These are phyloP conservation scores for Hydrophis major DNA, from an alignment of 2,797 vertebrate genomes.

Conservation along the genomic window DNA sequence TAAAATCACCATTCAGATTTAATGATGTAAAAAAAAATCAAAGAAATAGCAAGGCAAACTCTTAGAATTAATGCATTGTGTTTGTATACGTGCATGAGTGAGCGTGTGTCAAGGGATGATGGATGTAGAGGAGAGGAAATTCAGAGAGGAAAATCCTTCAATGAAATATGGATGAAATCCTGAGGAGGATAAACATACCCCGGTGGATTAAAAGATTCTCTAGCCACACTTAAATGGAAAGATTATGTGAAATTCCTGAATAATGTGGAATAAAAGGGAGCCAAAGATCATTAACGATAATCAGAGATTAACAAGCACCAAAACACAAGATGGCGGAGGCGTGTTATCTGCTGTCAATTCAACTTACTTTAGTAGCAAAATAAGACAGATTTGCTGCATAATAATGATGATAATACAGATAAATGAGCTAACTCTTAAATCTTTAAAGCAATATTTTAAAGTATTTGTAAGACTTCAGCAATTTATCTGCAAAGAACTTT, in stretches of 20 bases:
- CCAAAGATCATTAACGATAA: constrained; percentile 61
- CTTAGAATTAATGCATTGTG: neutral
- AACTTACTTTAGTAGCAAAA: constrained; percentile 60
- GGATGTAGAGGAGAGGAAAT: accelerated
- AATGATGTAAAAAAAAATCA: neutral
- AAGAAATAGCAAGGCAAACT: neutral
- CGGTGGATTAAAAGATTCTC: constrained; percentile 24
- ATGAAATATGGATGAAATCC: constrained; percentile 22
- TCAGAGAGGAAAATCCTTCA: neutral
- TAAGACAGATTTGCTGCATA: constrained; percentile 59
- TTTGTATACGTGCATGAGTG: neutral
- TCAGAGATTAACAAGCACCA: constrained; percentile 59
- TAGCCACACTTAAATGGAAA: constrained; percentile 45
- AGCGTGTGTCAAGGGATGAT: neutral
- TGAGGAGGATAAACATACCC: constrained; percentile 26
- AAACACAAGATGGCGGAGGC: constrained; percentile 58
- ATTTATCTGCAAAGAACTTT: constrained; percentile 3
- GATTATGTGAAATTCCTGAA: constrained; percentile 50
- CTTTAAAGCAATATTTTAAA: constrained; percentile 41
- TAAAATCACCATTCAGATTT: neutral
- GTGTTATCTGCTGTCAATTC: constrained; percentile 56
- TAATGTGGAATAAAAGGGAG: constrained; percentile 58
- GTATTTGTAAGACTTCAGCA: constrained; percentile 41
- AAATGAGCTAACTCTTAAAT: constrained; percentile 53
- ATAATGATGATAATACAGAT: constrained; percentile 53